Percentiles rank a stretch among this genome's conserved stretches.
These are phyloP conservation scores for Sphaerophoria rueppellii DNA, from an alignment of 2,888 invertebrate genomes.

Conservation along the genomic window DNA sequence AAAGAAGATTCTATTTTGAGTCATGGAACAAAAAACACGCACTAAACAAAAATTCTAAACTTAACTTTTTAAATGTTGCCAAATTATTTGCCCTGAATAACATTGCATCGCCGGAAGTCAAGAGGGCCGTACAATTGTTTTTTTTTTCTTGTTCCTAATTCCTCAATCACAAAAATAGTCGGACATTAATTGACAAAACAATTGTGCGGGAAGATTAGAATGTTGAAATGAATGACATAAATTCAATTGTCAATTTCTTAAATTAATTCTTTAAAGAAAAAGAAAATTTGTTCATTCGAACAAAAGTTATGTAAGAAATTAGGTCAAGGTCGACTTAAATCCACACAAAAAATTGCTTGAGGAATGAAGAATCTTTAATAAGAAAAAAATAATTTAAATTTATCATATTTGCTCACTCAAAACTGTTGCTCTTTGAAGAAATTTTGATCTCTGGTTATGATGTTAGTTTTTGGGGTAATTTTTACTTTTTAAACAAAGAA, in stretches of 20 bases:
- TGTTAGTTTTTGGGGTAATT: no score
- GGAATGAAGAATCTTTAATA: neutral
- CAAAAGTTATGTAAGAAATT: neutral
- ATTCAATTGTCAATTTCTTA: conserved; percentile 21
- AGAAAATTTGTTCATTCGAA: neutral
- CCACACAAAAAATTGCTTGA: neutral
- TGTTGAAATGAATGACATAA: conserved; percentile 26
- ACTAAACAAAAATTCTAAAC: conserved; percentile 25
- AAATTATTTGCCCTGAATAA: conserved; percentile 64
- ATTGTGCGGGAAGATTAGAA: conserved; percentile 11
- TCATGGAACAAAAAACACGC: neutral
- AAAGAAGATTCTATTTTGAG: conserved; percentile 6
- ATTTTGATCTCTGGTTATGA: no score
- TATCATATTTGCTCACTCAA: no score
- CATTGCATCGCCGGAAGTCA: conserved; percentile 24
- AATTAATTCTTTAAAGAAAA: neutral
- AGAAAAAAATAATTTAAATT: no score
- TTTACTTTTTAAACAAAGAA: no score
- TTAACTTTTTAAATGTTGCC: conserved; percentile 35
- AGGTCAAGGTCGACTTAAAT: conserved; percentile 46
- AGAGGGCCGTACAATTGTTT: conserved; percentile 19
- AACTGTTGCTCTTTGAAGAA: no score
- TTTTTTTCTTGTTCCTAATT: conserved; percentile 14
- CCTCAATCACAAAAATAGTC: neutral
- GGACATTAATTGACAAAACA: conserved; percentile 1